Evolutionary conservation across 92 coral and sea anemone species (phyloP).

Genomic region (Pocillopora meandrina): DNA sequence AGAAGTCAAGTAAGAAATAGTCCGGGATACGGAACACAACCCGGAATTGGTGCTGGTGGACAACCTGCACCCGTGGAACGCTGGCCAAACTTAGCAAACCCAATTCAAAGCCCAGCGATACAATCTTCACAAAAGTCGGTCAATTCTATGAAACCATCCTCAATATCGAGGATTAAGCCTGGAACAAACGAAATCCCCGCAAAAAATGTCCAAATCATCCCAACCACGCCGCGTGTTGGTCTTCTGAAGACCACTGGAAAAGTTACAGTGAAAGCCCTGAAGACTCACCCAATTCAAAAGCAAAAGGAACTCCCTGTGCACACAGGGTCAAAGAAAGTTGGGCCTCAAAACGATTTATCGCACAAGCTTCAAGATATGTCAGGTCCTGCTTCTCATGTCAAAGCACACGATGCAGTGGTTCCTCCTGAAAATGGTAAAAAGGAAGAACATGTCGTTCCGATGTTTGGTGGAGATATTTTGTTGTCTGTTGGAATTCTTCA

Average conservation of each 20-base stretch:
- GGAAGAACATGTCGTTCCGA: slow-evolving; percentile 75
- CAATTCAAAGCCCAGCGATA: slow-evolving; percentile 19
- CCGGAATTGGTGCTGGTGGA: slow-evolving; percentile 27
- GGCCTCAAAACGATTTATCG: slow-evolving; percentile 10
- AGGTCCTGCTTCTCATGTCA: not conserved
- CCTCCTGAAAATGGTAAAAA: not conserved
- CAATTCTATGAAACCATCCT: not conserved
- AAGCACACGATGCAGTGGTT: not conserved
- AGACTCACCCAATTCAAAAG: not conserved
- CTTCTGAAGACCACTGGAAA: not conserved
- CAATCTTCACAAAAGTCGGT: not conserved
- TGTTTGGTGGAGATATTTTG: slow-evolving; percentile 96
- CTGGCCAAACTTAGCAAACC: slow-evolving; percentile 25
- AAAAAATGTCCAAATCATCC: not conserved
- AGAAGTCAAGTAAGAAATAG: slow-evolving; percentile 8
- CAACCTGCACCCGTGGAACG: slow-evolving; percentile 29
- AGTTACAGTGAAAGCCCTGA: not conserved
- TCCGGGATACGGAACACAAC: slow-evolving; percentile 26
- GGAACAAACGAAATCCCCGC: not conserved
- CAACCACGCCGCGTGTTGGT: not conserved
- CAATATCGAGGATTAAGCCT: slow-evolving; percentile 8
- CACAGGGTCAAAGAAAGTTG: slow-evolving; percentile 3
- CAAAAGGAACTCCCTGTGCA: not conserved
- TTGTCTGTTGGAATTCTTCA: slow-evolving; percentile 76
- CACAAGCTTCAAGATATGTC: slow-evolving; percentile 24